These are phyloP conservation scores for Myotis davidii DNA, from an alignment of 2,113 vertebrate genomes.

Conservation along the genomic window DNA sequence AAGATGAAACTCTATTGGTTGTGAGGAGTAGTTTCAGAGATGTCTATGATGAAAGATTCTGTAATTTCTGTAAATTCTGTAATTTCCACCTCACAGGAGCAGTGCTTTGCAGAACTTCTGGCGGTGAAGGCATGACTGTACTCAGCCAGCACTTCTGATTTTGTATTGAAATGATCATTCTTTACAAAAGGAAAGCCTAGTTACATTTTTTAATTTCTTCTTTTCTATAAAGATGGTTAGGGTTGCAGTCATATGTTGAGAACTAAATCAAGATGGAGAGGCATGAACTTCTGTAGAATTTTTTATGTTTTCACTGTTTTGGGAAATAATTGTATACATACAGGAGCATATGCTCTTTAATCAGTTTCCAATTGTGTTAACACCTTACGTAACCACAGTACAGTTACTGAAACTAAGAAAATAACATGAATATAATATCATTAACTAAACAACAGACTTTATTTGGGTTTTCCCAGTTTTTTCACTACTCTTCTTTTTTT, in stretches of 20 bases:
- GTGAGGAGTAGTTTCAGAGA: neutral
- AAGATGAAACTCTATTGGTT: neutral
- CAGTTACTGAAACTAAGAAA: neutral
- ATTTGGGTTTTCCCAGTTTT: neutral
- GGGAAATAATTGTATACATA: conserved; percentile 13
- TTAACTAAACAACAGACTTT: neutral
- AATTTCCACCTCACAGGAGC: neutral
- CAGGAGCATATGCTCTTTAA: neutral
- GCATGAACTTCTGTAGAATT: neutral
- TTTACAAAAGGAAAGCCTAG: neutral
- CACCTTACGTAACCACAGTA: neutral
- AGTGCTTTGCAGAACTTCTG: neutral
- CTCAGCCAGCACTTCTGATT: neutral
- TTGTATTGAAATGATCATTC: neutral
- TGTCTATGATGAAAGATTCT: neutral
- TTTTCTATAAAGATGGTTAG: neutral
- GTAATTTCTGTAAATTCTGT: no score
- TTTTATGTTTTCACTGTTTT: neutral
- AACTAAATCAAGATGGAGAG: neutral
- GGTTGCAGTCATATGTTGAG: neutral
- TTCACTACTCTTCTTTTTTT: neutral
- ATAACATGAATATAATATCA: neutral
- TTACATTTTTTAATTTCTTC: neutral
- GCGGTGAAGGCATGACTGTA: neutral
- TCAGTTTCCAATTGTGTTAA: neutral